A percentile compares a stretch with the other conserved stretches of the same genome.
phyloP scores from a whole-genome alignment of 92 coral and sea anemone genomes.

The Porites cylindrica region DNA sequence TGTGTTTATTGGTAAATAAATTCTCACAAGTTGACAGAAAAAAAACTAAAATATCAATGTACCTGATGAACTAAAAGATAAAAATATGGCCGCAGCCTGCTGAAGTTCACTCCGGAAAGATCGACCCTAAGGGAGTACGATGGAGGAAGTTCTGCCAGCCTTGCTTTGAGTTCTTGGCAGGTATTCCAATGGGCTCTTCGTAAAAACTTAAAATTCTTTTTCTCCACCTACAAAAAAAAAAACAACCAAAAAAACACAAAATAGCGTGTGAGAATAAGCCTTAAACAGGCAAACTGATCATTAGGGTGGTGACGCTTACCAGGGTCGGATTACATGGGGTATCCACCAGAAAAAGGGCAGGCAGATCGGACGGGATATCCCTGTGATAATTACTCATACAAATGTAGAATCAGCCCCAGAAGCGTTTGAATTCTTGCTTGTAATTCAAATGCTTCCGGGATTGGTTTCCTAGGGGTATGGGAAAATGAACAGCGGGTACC shows the following conservation, averaged over 20 bases:
- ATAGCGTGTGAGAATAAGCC: neutral
- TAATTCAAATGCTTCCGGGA: too few species aligned
- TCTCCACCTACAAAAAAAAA: slow-evolving; percentile 56
- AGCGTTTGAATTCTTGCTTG: too few species aligned
- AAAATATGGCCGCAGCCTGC: slow-evolving; percentile 70
- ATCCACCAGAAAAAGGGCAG: too few species aligned
- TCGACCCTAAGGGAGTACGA: slow-evolving; percentile 70
- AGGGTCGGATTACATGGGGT: too few species aligned
- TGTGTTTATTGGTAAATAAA: too few species aligned
- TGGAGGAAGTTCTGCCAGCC: slow-evolving; percentile 70
- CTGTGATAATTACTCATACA: too few species aligned
- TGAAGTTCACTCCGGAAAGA: slow-evolving; percentile 65
- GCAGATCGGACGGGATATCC: too few species aligned
- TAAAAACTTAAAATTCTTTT: slow-evolving; percentile 66
- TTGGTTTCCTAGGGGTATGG: too few species aligned
- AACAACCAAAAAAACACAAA: neutral
- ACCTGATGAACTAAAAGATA: slow-evolving; percentile 79
- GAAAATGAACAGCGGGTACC: too few species aligned
- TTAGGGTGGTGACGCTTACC: too few species aligned
- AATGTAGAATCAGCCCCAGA: too few species aligned
- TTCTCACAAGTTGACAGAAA: neutral
- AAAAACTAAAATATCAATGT: neutral
- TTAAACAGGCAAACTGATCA: too few species aligned
- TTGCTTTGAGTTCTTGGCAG: slow-evolving; percentile 61
- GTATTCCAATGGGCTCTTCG: slow-evolving; percentile 71